Conservation (phyloP, 2,888 invertebrate species). For the Epirrhoe tristata region DNA sequence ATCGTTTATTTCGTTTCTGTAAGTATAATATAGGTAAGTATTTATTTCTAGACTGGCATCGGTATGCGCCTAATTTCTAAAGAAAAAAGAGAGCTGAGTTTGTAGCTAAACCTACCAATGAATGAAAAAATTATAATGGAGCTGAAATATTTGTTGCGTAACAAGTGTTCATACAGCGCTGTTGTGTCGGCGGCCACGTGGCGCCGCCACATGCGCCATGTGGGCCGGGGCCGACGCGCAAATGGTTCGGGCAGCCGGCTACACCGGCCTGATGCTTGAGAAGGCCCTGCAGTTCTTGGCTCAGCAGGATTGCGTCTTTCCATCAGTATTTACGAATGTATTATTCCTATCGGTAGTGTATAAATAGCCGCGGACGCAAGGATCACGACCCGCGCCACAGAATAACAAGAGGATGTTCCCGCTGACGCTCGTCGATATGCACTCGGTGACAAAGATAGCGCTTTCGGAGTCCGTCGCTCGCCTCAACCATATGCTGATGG, state of each 20-base stretch:
- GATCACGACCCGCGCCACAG: constrained; percentile 16
- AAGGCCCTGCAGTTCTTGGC: not conserved
- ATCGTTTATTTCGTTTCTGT: too few relatives aligned
- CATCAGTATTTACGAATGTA: not conserved
- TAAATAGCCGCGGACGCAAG: constrained; percentile 13
- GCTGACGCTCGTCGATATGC: constrained; percentile 21
- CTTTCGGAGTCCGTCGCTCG: not conserved
- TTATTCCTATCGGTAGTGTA: constrained; percentile 7
- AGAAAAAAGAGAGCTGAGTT: not conserved
- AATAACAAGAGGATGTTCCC: constrained; percentile 11
- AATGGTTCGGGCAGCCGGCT: not conserved
- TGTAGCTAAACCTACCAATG: not conserved
- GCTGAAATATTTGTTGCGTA: constrained; percentile 3
- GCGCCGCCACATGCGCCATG: not conserved
- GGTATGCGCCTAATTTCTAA: too few relatives aligned
- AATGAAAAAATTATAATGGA: not conserved
- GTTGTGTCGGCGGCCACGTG: constrained; percentile 7
- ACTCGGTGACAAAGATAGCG: constrained; percentile 23
- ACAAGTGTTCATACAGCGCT: constrained; percentile 11
- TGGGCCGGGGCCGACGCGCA: too few relatives aligned
- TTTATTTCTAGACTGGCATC: too few relatives aligned
- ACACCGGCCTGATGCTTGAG: not conserved
- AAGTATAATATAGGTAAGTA: too few relatives aligned
- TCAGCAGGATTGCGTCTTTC: not conserved
- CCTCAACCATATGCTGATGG: constrained; percentile 3